A percentile compares a stretch with the other conserved stretches of the same genome.
These are phyloP conservation scores for Dicaeum eximium DNA, from an alignment of 2,113 vertebrate genomes.

Conservation along the genomic window DNA sequence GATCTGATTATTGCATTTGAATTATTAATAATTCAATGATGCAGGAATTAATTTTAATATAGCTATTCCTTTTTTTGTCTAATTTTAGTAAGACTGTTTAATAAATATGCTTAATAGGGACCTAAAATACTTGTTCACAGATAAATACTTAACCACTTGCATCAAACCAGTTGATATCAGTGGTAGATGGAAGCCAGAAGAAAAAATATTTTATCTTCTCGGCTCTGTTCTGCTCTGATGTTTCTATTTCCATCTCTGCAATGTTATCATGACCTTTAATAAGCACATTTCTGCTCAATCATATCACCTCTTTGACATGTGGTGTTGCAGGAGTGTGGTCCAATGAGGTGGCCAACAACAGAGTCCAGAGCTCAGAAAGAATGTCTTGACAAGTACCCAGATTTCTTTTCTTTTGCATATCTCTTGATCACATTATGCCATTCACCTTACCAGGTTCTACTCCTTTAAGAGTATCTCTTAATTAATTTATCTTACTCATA, in stretches of 20 bases:
- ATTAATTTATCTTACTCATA: background rate
- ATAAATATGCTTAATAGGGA: background rate
- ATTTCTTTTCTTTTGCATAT: background rate
- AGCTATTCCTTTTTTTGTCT: background rate
- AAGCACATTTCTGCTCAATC: background rate
- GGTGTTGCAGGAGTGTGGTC: background rate
- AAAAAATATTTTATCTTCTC: background rate
- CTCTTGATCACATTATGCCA: background rate
- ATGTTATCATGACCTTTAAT: background rate
- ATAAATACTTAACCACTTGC: background rate
- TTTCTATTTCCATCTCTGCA: background rate
- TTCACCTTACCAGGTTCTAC: background rate
- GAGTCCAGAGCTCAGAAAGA: background rate
- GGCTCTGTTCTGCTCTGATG: background rate
- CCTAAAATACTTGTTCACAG: background rate
- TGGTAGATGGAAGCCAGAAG: background rate
- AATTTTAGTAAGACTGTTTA: background rate
- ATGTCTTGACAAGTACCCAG: fast-evolving
- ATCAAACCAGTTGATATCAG: background rate
- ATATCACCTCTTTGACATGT: background rate
- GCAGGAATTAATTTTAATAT: background rate
- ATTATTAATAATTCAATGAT: background rate
- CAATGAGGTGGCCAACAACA: background rate
- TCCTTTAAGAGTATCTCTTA: background rate
- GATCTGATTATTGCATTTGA: background rate